These are phyloP conservation scores for Bombus pascuorum DNA, from an alignment of 1,140 invertebrate genomes.

Conservation along the genomic window DNA sequence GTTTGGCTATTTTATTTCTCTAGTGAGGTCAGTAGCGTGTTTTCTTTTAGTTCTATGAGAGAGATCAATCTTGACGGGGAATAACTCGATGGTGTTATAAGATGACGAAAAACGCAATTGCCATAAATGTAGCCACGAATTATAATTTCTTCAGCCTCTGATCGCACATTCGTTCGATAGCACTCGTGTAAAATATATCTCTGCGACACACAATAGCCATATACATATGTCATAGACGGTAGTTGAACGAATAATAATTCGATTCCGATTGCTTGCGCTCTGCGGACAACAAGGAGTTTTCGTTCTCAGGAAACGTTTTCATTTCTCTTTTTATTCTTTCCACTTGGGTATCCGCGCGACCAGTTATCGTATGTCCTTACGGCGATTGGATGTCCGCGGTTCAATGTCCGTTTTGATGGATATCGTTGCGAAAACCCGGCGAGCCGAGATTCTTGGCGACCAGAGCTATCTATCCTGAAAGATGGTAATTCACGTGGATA, in stretches of 20 bases:
- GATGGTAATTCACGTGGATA: conserved; percentile 20
- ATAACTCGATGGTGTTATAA: no score
- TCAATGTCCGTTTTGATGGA: not conserved
- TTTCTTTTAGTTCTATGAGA: no score
- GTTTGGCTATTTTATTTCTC: no score
- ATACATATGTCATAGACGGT: no score
- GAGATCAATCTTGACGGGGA: no score
- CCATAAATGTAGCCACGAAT: no score
- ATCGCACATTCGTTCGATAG: no score
- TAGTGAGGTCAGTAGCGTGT: no score
- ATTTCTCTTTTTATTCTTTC: not conserved
- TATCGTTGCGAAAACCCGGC: not conserved
- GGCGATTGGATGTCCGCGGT: not conserved
- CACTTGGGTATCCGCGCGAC: not conserved
- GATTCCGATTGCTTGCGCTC: not conserved
- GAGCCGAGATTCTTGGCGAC: not conserved
- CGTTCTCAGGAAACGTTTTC: not conserved
- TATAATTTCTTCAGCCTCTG: no score
- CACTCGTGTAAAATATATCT: not conserved
- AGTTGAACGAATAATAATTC: not conserved
- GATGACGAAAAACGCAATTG: no score
- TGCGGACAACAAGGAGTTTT: not conserved
- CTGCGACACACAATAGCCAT: not conserved
- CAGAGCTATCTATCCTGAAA: not conserved
- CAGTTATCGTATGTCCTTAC: not conserved